phyloP scores from a whole-genome alignment of 2,797 vertebrate genomes.

The Anabacerthia variegaticeps region DNA sequence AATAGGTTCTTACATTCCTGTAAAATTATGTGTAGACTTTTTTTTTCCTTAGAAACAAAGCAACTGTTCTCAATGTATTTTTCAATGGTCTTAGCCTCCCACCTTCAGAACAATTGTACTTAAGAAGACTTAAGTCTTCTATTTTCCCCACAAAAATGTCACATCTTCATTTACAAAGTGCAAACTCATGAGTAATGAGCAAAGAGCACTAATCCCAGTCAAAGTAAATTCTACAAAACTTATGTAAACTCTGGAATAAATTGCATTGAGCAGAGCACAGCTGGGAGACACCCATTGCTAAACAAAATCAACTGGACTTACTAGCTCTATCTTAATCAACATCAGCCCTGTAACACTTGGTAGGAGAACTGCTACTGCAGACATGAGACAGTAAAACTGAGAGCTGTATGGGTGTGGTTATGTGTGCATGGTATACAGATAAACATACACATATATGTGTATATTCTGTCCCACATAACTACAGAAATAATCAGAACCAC shows the following conservation, averaged over 20 bases:
- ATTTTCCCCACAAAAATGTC: neutral
- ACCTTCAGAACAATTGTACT: neutral
- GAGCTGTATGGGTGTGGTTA: rapidly evolving
- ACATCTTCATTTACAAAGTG: neutral
- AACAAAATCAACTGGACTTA: neutral
- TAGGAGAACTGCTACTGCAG: neutral
- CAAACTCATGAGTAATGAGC: neutral
- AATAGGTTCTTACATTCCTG: neutral
- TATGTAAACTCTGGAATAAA: neutral
- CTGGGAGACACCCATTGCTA: neutral
- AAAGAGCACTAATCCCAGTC: neutral
- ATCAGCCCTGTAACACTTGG: neutral
- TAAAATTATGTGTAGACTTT: neutral
- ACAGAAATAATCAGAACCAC: neutral
- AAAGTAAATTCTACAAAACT: neutral
- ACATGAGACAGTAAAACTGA: neutral
- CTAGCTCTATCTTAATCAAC: neutral
- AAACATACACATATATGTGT: neutral
- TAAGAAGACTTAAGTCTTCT: neutral
- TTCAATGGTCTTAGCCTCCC: neutral
- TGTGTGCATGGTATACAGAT: neutral
- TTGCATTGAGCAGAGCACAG: neutral
- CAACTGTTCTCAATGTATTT: neutral
- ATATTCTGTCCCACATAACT: neutral
- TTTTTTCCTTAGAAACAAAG: neutral